Conservation (phyloP, 2,113 vertebrate species). For the Melierax canorus region DNA sequence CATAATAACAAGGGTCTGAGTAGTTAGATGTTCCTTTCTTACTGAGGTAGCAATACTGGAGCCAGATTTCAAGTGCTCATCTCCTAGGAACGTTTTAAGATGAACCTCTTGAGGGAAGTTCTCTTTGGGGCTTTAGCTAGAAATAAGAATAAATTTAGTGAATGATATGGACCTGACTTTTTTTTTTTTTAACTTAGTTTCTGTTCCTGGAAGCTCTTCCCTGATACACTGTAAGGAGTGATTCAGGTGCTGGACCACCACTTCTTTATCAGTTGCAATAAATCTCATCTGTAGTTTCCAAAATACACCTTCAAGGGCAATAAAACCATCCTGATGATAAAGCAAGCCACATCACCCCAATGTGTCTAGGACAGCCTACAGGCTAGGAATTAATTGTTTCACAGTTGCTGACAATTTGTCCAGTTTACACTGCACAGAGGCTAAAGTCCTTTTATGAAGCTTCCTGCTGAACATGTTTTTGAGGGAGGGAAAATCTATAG, state of each 20-base stretch:
- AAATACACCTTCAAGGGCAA: background rate
- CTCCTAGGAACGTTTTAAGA: background rate
- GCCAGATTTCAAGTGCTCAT: background rate
- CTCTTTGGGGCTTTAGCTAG: background rate
- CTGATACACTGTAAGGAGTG: background rate
- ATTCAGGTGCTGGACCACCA: background rate
- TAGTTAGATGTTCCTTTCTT: background rate
- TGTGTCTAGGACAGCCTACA: background rate
- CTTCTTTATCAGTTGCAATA: background rate
- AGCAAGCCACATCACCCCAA: background rate
- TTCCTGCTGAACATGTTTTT: background rate
- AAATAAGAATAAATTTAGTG: background rate
- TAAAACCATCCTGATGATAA: background rate
- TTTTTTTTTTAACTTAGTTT: background rate
- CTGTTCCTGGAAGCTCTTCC: background rate
- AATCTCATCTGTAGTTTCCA: background rate
- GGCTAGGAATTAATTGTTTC: background rate
- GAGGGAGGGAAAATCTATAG: background rate
- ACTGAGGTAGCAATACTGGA: background rate
- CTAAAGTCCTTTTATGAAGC: background rate
- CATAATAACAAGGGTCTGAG: background rate
- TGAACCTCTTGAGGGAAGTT: background rate
- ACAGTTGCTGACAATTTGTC: background rate
- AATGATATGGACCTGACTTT: background rate
- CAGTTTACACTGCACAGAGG: background rate